Base-by-base conservation (phyloP, 2,113 vertebrate genomes). In the Labeo catla region DNA sequence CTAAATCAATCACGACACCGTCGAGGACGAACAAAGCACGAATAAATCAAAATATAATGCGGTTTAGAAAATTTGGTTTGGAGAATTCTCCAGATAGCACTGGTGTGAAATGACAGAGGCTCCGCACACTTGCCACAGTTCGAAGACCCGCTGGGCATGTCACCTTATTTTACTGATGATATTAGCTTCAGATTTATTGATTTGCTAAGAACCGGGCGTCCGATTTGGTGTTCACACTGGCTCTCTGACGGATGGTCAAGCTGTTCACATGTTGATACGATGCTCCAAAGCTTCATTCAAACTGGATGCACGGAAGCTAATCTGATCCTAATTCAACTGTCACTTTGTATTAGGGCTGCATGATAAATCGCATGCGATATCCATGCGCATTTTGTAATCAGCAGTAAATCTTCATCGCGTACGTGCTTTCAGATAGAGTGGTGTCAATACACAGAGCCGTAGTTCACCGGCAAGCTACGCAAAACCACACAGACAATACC, bases 1-100 rank as follows among this genome's bases (percentile, higher is more conserved):
- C 87, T 86, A 87, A 89, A 88, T 89, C 88, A 89, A 89, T 90
- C 90, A 89, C 49, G 47, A 72, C 49, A 68, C 74, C 73, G 28
- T 81, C 54, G 81, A 86, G 59, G 86, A 65, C 16, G 84, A 85
- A 83, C 49, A 82, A 84, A 85, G 61, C 43, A 36, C 13, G 43
- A 85, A 86, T 77, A 88, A 79, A 86, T 87, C 84, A 83, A 83
- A 74, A 74, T 83, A 76, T 28, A 86, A 87, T 78, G 65, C 70
- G 16, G 68, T 85, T 78, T 77, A 50, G 49, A 86, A 89, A 82
- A 85, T 87, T 68, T 70, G 81, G 81, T 83, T 84, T 73, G 34
- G 81, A 11, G 81, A 59, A 83, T 43, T 78, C 81, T 78, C 36
- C 68, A 66, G 86, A 81, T 80, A 49, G 66, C 57, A 9, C 74